phyloP scores from a whole-genome alignment of 2,888 invertebrate genomes.

The Gymnosoma rotundatum region DNA sequence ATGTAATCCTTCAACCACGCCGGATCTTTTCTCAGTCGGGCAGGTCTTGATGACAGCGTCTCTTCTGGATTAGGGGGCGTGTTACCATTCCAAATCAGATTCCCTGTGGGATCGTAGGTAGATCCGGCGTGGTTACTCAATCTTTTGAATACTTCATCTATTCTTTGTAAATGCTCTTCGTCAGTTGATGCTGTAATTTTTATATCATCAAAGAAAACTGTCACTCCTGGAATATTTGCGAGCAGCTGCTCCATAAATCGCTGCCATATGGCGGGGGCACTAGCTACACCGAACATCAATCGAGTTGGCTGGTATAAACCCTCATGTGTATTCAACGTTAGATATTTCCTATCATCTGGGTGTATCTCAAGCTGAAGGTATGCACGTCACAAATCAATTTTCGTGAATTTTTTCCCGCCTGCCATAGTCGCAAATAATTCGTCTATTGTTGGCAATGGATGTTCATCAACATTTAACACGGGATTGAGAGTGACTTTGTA shows the following conservation, averaged over 20 bases:
- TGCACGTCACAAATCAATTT: no score
- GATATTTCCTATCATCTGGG: slow-evolving; percentile 74
- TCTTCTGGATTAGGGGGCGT: no score
- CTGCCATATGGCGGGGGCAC: slow-evolving; percentile 77
- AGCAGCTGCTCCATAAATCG: slow-evolving; percentile 73
- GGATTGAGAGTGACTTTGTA: slow-evolving; percentile 74
- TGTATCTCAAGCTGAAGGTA: no score
- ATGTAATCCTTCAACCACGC: no score
- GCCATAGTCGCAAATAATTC: no score
- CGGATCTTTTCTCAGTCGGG: no score
- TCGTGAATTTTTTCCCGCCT: no score
- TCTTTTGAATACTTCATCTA: slow-evolving; percentile 72
- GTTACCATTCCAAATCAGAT: no score
- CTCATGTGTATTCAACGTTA: slow-evolving; percentile 78
- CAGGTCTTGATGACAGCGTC: no score
- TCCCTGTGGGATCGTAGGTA: no score
- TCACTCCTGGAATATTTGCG: slow-evolving; percentile 72
- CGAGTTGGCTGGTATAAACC: slow-evolving; percentile 76
- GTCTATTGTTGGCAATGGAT: no score
- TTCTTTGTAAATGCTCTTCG: no score
- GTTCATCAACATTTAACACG: slow-evolving; percentile 71
- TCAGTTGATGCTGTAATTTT: slow-evolving; percentile 72
- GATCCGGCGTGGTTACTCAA: slow-evolving; percentile 73
- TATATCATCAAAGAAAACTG: slow-evolving; percentile 43
- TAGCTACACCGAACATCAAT: slow-evolving; percentile 76